phyloP scores from a whole-genome alignment of 1,140 invertebrate genomes.

The Aphaenogaster floridana region DNA sequence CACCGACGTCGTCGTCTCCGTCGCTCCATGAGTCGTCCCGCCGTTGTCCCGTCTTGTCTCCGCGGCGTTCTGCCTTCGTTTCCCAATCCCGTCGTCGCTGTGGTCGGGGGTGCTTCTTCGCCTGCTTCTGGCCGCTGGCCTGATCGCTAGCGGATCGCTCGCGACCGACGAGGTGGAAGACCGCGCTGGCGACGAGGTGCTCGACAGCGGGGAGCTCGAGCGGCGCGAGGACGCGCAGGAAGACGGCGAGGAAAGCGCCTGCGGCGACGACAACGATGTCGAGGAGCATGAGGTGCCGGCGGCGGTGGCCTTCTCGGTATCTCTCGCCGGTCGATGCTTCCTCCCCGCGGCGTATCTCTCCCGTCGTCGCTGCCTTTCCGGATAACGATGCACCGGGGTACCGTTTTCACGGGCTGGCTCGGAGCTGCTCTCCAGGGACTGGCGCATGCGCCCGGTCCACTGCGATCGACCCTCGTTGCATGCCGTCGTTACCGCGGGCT shows the following conservation, averaged over 20 bases:
- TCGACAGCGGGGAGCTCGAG: conserved; percentile 61
- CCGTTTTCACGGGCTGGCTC: conserved; percentile 73
- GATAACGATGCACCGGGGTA: conserved; percentile 64
- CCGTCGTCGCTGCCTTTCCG: conserved; percentile 55
- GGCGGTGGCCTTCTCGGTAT: background rate
- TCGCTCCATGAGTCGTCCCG: conserved; percentile 4
- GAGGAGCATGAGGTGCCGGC: conserved; percentile 53
- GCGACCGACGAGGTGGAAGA: conserved; percentile 55
- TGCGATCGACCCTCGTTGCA: conserved; percentile 80
- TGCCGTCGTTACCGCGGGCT: conserved; percentile 63
- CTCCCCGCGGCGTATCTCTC: conserved; percentile 29
- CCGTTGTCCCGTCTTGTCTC: conserved; percentile 27
- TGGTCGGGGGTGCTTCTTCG: background rate
- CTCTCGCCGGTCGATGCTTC: conserved; percentile 35
- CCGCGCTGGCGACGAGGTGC: conserved; percentile 56
- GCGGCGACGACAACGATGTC: conserved; percentile 63
- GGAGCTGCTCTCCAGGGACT: conserved; percentile 74
- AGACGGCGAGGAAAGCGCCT: conserved; percentile 44
- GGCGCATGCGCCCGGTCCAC: conserved; percentile 80
- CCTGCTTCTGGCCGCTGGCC: background rate
- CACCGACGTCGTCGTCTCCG: background rate
- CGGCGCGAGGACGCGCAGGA: conserved; percentile 54
- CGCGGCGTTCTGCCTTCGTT: conserved; percentile 30
- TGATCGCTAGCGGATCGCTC: conserved; percentile 36
- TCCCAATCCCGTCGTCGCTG: conserved; percentile 44